A percentile compares a stretch with the other conserved stretches of the same genome.
Evolutionary conservation across 2,797 vertebrate species (phyloP).

Genomic region (Chrysocyon brachyurus): DNA sequence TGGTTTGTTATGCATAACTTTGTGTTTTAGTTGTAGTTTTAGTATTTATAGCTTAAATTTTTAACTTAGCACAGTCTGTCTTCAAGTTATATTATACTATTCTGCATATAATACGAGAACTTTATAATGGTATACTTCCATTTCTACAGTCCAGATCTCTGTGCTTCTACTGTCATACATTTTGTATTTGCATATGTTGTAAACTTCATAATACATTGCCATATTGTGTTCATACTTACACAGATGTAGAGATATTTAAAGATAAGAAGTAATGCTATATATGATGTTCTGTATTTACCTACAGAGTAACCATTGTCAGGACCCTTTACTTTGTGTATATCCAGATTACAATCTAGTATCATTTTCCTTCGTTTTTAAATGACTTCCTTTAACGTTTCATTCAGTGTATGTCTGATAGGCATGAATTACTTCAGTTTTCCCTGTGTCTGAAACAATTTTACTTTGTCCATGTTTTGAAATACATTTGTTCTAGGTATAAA

Average conservation of each 20-base stretch:
- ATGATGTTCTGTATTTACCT: background rate
- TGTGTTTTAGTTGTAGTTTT: background rate
- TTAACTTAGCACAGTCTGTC: background rate
- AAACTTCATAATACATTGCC: background rate
- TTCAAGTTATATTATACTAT: background rate
- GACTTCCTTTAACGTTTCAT: background rate
- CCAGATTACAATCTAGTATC: background rate
- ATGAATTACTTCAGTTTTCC: background rate
- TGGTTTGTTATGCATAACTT: background rate
- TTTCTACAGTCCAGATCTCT: background rate
- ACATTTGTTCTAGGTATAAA: background rate
- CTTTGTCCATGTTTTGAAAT: background rate
- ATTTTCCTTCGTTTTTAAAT: background rate
- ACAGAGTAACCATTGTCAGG: background rate
- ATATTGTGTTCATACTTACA: background rate
- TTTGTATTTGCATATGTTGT: background rate
- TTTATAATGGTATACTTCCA: background rate
- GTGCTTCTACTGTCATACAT: background rate
- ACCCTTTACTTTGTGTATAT: background rate
- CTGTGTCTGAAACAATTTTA: background rate
- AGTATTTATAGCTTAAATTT: background rate
- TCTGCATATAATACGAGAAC: background rate
- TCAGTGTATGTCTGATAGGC: background rate
- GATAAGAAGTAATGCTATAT: background rate
- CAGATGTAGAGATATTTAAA: background rate